Percentiles rank a stretch among this genome's conserved stretches.
These are phyloP conservation scores for Hirtodrosophila cameraria DNA, from an alignment of 2,888 invertebrate genomes.

Conservation along the genomic window DNA sequence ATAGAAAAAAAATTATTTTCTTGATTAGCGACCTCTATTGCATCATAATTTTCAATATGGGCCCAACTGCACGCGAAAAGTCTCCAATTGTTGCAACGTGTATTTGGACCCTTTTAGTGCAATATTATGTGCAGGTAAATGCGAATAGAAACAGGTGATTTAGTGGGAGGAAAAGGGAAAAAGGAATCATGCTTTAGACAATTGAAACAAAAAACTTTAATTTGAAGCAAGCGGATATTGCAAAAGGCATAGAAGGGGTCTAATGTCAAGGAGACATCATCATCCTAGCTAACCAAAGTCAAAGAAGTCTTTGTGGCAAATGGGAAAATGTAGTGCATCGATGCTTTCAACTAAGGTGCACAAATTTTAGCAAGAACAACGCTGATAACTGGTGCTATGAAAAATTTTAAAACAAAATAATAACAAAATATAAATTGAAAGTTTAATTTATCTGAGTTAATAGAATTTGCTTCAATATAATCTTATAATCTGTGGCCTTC, in stretches of 20 bases:
- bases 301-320: slow-evolving; percentile 22
- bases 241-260: slow-evolving; percentile 35
- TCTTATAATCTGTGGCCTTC: too few relatives aligned
- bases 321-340: slow-evolving; percentile 40
- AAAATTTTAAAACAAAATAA: background rate
- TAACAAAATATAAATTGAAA: slow-evolving; percentile 1
- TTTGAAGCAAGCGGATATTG: slow-evolving; percentile 44
- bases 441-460: too few relatives aligned
- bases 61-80: too few relatives aligned
- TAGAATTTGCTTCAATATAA: too few relatives aligned
- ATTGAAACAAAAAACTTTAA: slow-evolving; percentile 50
- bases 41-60: too few relatives aligned
- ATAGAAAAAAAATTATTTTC: too few relatives aligned
- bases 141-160: background rate
- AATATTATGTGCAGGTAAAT: slow-evolving; percentile 27
- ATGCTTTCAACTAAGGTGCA: slow-evolving; percentile 62
- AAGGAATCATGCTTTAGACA: slow-evolving; percentile 25
- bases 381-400: slow-evolving; percentile 5
- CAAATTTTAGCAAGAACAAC: slow-evolving; percentile 1
- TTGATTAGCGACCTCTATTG: too few relatives aligned
- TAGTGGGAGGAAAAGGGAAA: background rate
- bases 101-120: slow-evolving; percentile 22
- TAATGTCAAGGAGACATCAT: slow-evolving; percentile 27
- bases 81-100: too few relatives aligned
- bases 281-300: slow-evolving; percentile 4